Base-by-base conservation (phyloP, 2,888 invertebrate genomes). In the Eupithecia dodoneata region DNA sequence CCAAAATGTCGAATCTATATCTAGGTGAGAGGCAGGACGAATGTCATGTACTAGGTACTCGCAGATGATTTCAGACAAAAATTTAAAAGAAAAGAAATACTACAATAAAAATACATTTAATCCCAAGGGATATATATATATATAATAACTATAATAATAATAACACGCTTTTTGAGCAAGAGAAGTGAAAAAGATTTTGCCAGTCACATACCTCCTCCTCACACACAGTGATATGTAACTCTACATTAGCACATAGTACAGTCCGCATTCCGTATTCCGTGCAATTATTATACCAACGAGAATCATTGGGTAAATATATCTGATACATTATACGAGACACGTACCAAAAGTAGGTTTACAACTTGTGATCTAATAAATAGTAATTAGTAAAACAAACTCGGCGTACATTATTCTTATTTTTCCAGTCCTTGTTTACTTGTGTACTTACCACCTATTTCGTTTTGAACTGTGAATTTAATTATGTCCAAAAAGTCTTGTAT, bases 241-340 rank as follows among this genome's bases (percentile, higher is more conserved):
- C 82, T 81, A 73, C n/a, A 83, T 86, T 85, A 85, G 80, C 84
- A 81, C 75, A 45, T 78, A 66, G 75, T 75, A 73, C 45, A 74
- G 72, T 73, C 70, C 65, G 67, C 15, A 79, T 85, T 88, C 85
- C 86, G 84, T 77, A 75, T 85, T 79, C 76, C 79, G 84, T 79
- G 75, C 63, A 85, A 86, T 88, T 89, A 90, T 77, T 78, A 82
- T 77, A 66, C 3, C 41, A 73, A 79, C 83, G 89, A 85, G 82
- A 89, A 89, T 88, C 78, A 80, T 74, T 80, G 63, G 72, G 80
- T 78, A 87, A 88, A 89, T 83, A 87, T 59, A 9, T 71, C 30
- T 15, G 41, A n/a, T 45, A 72, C 30, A 63, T 5, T 1, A 30
- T 72, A 72, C 66, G 42, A 42, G 13, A 42, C 66, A 66, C 10